Evolutionary conservation across 2,888 invertebrate genomes (phyloP), one percentile per base, ranked within the genome.

Genomic region (Carcina quercana): DNA sequence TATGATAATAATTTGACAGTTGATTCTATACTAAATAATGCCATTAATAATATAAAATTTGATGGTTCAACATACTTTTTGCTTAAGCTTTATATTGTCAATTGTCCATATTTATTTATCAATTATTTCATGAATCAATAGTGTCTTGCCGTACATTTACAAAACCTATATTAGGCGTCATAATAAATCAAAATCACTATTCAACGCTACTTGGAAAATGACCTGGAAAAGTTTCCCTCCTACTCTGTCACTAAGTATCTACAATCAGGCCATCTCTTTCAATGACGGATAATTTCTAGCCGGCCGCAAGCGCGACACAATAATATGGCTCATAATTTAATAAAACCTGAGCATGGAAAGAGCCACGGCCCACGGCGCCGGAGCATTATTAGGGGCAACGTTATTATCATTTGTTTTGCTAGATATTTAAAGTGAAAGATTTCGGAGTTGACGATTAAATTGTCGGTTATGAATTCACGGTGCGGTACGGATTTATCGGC

Each of bases 381-480:
- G n/a, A n/a, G 70, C 74, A 76, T 75, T 75, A 72, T 74, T 63
- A 55, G 53, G 59, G 58, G 56, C 56, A 51, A 48, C 51, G 46
- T 47, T 59, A 63, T 53, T 58, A 59, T 73, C 64, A 69, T 75
- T n/a, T 74, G 71, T 68, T 71, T 61, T 68, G 72, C 71, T 71
- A 64, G 64, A 55, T 58, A 66, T 66, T 72, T 66, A 58, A 72
- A 70, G 70, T 72, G 72, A 76, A 75, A 73, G 59, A 61, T 65
- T 67, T 67, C 59, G 71, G 71, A 68, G 68, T 68, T 65, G 57
- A 59, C 54, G 54, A 55, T 59, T 51, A 71, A 75, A 76, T 76
- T 71, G 52, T 67, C 43, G 53, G 64, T 63, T 72, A 56, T 50
- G 47, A 57, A 64, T 62, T 65, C 64, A 65, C 57, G 53, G 52